Evolutionary conservation across 2,888 invertebrate genomes (phyloP), one percentile per base, ranked within the genome.

Genomic region (Dysmachus trigonus): DNA sequence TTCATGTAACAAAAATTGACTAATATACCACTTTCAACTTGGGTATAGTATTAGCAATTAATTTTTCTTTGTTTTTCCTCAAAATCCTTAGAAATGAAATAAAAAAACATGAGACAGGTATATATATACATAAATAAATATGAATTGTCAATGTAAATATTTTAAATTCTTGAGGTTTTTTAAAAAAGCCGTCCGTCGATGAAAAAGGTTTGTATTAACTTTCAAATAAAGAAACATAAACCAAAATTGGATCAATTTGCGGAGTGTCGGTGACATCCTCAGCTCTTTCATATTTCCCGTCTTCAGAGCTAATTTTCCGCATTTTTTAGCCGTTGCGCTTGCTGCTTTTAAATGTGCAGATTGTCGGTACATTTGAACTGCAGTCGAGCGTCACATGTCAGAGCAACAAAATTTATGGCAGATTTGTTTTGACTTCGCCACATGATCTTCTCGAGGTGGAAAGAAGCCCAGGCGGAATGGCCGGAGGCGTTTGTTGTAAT

Each of bases 361-460:
- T 85, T 76, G 85, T 86, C 87, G 87, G 86, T 74, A 84, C 87
- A 87, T 87, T 87, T 87, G 86, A 85, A 76, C 33, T 76, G 84
- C 84, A 87, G 35, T 86, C 72, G 87, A 86, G 86, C 88, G 85
- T 87, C 87, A 86, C 86, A 85, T 87, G 88, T 88, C 88, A 88
- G 41, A 62, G 77, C 35, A 77, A 77, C 51, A 85, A 86, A 88
- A 88, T 88, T 87, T 89, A 88, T 89, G 88, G 87, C 87, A 88
- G 87, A 86, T 88, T 88, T 89, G 88, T 88, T 87, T 88, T 88
- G 86, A 86, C 86, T 85, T 81, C 31, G 33, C 31, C 72, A 72
- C 83, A 83, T 87, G 85, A 77, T 81, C 85, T 76, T 85, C 77
- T 77, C 8, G 27, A 62, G 18, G 27, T 22, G 22, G 27, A 13